phyloP scores from a whole-genome alignment of 2,888 invertebrate species.

The Idaea biselata region DNA sequence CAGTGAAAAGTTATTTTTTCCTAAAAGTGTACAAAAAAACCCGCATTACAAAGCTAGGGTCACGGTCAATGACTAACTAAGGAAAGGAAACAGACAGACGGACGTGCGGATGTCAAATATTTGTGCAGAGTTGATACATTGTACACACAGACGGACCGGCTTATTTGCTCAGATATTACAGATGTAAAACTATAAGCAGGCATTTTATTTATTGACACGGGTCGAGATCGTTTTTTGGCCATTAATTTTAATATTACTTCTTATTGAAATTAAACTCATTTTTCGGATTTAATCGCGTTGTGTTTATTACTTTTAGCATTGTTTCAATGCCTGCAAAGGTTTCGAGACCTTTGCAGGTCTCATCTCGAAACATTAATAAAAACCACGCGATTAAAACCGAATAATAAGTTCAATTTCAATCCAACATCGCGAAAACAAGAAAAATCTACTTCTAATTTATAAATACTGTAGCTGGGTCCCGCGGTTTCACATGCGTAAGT shows the following conservation, averaged over 20 bases:
- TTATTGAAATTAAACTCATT: too few relatives aligned
- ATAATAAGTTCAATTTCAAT: too few relatives aligned
- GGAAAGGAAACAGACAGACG: constrained; percentile 59
- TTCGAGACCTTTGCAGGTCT: too few relatives aligned
- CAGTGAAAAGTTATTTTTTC: background rate
- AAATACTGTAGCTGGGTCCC: too few relatives aligned
- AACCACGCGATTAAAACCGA: too few relatives aligned
- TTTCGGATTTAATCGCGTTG: too few relatives aligned
- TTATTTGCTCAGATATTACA: constrained; percentile 18
- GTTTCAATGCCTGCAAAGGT: too few relatives aligned
- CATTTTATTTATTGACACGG: constrained; percentile 22
- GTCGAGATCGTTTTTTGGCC: constrained; percentile 2
- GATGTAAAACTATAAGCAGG: constrained; percentile 19
- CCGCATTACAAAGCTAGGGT: constrained; percentile 5
- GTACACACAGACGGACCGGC: constrained; percentile 27
- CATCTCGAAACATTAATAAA: too few relatives aligned
- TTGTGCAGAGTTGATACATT: constrained; percentile 32
- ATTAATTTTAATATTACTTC: background rate
- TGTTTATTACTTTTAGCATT: too few relatives aligned
- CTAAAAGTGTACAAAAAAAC: background rate
- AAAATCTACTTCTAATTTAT: too few relatives aligned
- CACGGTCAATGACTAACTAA: constrained; percentile 42
- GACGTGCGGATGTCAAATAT: constrained; percentile 63
- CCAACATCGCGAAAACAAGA: too few relatives aligned
- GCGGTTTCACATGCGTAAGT: too few relatives aligned